These are phyloP conservation scores for Taeniopygia guttata DNA, from an alignment of 2,797 vertebrate species.

Conservation along the genomic window DNA sequence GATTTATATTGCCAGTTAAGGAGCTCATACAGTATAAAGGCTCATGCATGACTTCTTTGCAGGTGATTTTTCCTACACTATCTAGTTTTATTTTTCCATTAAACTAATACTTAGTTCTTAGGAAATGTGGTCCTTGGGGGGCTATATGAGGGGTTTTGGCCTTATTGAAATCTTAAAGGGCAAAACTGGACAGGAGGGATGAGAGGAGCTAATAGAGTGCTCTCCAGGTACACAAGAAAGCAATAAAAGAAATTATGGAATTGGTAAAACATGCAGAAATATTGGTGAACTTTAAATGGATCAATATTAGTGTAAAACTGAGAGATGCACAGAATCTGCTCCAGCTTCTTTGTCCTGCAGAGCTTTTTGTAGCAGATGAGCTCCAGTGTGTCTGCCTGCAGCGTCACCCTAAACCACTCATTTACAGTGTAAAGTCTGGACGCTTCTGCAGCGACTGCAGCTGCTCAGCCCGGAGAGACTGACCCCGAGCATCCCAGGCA, in stretches of 20 bases:
- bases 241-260: not conserved
- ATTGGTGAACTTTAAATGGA: not conserved
- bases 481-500: not conserved
- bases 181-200: not conserved
- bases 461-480: not conserved
- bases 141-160: not conserved
- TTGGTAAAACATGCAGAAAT: not conserved
- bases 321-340: not conserved
- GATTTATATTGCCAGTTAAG: not conserved
- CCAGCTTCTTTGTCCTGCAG: not conserved
- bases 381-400: not conserved
- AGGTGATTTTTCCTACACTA: not conserved
- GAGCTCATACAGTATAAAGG: not conserved
- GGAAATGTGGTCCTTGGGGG: not conserved
- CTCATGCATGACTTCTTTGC: not conserved
- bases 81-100: not conserved
- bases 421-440: not conserved
- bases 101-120: not conserved
- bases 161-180: not conserved
- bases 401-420: not conserved
- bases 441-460: not conserved
- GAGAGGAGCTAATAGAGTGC: not conserved
- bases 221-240: not conserved
- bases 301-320: not conserved
- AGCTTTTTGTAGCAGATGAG: not conserved